These are phyloP conservation scores for Chiroxiphia lanceolata DNA, from an alignment of 2,797 vertebrate species.

Conservation along the genomic window DNA sequence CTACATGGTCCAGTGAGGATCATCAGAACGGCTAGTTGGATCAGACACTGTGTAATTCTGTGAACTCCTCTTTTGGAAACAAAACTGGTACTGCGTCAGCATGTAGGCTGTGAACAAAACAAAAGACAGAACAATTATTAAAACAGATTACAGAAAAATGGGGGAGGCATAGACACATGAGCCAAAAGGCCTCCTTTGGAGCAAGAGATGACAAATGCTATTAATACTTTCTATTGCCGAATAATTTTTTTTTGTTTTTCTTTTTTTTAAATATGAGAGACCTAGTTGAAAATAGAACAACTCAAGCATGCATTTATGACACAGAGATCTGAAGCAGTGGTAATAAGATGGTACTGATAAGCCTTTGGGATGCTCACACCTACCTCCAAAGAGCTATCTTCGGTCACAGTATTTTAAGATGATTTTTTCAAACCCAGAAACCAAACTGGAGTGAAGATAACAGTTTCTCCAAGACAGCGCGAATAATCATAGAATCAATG, in stretches of 20 bases:
- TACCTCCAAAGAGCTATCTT: neutral
- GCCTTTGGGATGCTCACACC: neutral
- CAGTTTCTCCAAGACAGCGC: neutral
- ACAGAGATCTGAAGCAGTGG: neutral
- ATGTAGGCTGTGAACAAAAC: constrained; percentile 50
- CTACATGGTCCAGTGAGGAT: constrained; percentile 59
- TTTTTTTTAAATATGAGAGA: neutral
- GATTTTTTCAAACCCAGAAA: neutral
- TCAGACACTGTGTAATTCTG: constrained; percentile 29
- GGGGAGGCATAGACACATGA: neutral
- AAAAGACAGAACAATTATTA: neutral
- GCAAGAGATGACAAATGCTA: neutral
- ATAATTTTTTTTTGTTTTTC: neutral
- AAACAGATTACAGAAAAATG: neutral
- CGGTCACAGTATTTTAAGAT: neutral
- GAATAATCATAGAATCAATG: neutral
- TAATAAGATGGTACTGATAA: neutral
- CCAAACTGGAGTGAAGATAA: neutral
- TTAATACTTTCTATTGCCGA: neutral
- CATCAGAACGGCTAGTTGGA: constrained; percentile 17
- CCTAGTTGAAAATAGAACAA: neutral
- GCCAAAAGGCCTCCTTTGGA: neutral
- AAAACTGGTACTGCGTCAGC: constrained; percentile 26
- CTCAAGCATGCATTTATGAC: neutral
- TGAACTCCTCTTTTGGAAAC: constrained; percentile 36